These are phyloP conservation scores for Abramis brama DNA, from an alignment of 2,113 vertebrate species.

Conservation along the genomic window DNA sequence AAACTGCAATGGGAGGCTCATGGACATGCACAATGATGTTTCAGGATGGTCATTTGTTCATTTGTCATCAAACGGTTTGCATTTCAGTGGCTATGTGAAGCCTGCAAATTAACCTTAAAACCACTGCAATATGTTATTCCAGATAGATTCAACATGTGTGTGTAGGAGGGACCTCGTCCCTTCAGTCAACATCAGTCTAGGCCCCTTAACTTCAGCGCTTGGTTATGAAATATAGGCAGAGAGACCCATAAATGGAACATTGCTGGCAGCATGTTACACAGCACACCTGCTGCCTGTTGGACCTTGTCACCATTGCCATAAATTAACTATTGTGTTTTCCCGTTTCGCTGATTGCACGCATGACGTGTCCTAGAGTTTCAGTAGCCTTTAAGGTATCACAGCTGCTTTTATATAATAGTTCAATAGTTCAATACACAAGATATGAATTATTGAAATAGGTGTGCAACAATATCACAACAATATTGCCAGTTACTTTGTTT, in stretches of 20 bases:
- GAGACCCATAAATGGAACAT: conserved; percentile 1
- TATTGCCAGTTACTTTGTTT: background rate
- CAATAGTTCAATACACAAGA: too few relatives aligned
- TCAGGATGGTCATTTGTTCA: background rate
- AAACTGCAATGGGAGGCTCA: background rate
- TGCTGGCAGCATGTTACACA: conserved; percentile 21
- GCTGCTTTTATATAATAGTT: background rate
- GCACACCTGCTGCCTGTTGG: conserved; percentile 30
- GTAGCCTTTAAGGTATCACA: background rate
- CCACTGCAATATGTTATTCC: background rate
- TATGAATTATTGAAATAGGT: too few relatives aligned
- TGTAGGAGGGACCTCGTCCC: background rate
- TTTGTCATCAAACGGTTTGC: background rate
- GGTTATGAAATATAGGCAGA: background rate
- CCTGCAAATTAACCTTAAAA: background rate
- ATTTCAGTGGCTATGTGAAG: background rate
- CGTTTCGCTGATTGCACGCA: background rate
- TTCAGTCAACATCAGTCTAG: background rate
- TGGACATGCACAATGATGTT: background rate
- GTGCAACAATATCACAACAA: too few relatives aligned
- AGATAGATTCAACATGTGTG: background rate
- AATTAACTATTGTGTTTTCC: conserved; percentile 32
- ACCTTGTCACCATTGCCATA: conserved; percentile 5
- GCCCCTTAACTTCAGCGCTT: background rate
- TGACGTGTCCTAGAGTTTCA: background rate